phyloP scores from a whole-genome alignment of 2,888 invertebrate genomes.

The Thysanoteuthis rhombus region DNA sequence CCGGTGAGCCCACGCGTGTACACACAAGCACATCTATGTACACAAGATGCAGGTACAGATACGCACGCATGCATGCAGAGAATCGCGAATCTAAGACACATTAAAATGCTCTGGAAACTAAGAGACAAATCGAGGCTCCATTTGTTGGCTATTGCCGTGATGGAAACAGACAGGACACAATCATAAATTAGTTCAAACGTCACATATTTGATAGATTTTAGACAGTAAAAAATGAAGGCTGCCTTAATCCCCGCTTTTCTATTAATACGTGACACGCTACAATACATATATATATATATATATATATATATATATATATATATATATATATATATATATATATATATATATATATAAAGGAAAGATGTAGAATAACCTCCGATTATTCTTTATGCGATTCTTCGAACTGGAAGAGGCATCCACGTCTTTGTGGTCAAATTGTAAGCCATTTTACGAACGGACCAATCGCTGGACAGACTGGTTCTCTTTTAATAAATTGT shows the following conservation, averaged over 20 bases:
- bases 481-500: not conserved
- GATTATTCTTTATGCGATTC: not conserved
- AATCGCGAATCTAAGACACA: not conserved
- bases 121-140: not conserved
- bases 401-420: not conserved
- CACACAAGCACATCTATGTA: not conserved
- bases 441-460: not conserved
- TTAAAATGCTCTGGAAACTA: not conserved
- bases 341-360: no score
- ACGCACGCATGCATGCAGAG: not conserved
- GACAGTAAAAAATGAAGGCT: not conserved
- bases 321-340: no score
- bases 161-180: not conserved
- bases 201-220: slow-evolving; percentile 12
- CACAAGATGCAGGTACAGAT: not conserved
- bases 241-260: not conserved
- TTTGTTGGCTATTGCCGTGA: not conserved
- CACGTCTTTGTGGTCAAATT: not conserved
- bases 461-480: not conserved
- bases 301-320: no score
- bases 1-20: not conserved
- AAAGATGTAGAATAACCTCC: no score
- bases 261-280: not conserved
- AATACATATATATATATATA: no score
- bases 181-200: not conserved